phyloP scores from a whole-genome alignment of 2,113 vertebrate genomes.

The Pelvicachromis taeniatus region DNA sequence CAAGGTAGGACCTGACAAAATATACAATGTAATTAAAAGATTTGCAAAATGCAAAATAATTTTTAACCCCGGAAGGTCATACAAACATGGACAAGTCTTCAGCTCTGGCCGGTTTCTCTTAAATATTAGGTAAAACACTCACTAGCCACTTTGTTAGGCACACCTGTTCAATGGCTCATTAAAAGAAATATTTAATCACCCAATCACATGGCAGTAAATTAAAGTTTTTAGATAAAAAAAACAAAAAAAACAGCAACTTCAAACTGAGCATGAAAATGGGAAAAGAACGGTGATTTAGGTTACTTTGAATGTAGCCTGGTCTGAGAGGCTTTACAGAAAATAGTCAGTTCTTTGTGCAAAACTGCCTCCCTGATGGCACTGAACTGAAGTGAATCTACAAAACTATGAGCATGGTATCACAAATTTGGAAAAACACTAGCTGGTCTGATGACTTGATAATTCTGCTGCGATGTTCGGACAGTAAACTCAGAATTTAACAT shows the following conservation, averaged over 20 bases:
- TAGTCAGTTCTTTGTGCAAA: background rate
- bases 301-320: background rate
- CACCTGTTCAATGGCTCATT: background rate
- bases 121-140: no score
- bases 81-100: background rate
- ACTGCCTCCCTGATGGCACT: background rate
- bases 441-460: background rate
- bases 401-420: background rate
- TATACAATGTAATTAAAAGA: background rate
- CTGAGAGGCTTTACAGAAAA: background rate
- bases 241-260: no score
- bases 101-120: no score
- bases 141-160: no score
- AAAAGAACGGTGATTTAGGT: background rate
- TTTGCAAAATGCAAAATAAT: background rate
- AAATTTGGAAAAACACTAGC: background rate
- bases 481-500: background rate
- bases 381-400: background rate
- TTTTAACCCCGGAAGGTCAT: rapidly evolving
- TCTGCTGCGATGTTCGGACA: background rate
- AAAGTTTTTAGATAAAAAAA: background rate
- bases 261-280: rapidly evolving
- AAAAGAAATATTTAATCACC: background rate
- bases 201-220: background rate
- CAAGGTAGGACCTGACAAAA: conserved; percentile 80